Evolutionary conservation across 2,113 vertebrate species (phyloP).

Genomic region (Bombycilla garrulus): DNA sequence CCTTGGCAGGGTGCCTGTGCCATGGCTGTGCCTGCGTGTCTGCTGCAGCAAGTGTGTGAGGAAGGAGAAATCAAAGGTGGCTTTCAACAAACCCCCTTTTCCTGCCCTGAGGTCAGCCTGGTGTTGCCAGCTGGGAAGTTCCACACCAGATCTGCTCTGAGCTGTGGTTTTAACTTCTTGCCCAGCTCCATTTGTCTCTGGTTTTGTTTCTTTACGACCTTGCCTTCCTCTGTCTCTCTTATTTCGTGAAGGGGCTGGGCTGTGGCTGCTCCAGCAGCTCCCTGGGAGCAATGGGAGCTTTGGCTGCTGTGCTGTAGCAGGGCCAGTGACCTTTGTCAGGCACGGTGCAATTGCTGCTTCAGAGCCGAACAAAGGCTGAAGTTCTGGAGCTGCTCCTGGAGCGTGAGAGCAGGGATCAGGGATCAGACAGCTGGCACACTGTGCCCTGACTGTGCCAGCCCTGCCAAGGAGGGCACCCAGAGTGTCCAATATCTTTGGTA

Average conservation of each 20-base stretch:
- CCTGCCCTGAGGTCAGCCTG: neutral
- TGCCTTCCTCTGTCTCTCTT: neutral
- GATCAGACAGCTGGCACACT: fast-evolving
- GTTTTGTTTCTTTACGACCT: neutral
- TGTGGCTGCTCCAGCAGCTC: neutral
- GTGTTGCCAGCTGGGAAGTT: neutral
- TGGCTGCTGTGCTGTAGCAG: neutral
- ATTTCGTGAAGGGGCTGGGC: neutral
- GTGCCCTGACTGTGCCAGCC: neutral
- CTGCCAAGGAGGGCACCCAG: neutral
- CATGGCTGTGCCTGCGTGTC: neutral
- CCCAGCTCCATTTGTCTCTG: neutral
- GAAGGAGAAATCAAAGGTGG: neutral
- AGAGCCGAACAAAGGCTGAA: neutral
- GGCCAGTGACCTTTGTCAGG: neutral
- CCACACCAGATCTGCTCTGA: neutral
- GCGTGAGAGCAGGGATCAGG: fast-evolving
- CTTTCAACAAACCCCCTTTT: neutral
- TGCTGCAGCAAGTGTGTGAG: neutral
- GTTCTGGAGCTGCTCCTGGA: neutral
- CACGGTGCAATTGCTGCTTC: neutral
- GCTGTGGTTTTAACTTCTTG: neutral
- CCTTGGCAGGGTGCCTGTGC: fast-evolving
- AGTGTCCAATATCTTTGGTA: too few species aligned
- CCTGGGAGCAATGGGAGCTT: neutral